phyloP scores from a whole-genome alignment of 2,797 vertebrate genomes.

The Nannoperca australis region DNA sequence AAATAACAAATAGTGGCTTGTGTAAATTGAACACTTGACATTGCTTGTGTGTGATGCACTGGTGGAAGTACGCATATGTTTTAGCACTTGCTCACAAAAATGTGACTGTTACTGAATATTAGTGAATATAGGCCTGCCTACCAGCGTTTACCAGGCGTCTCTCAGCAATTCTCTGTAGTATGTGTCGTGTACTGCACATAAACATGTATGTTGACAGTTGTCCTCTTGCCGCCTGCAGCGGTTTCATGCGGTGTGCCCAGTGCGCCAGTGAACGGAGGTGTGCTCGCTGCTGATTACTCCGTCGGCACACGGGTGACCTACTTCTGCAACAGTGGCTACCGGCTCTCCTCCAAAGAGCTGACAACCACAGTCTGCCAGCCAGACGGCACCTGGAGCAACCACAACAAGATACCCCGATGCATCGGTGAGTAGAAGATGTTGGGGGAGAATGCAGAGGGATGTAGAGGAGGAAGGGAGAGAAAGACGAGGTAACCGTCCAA shows the following conservation, averaged over 20 bases:
- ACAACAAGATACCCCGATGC: slow-evolving; percentile 98
- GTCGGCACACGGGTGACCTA: slow-evolving; percentile 95
- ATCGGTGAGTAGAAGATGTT: slow-evolving; percentile 84
- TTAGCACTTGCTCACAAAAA: slow-evolving; percentile 10
- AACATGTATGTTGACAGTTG: slow-evolving; percentile 47
- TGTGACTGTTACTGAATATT: background rate
- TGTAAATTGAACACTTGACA: background rate
- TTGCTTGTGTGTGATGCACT: background rate
- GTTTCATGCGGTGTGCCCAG: slow-evolving; percentile 97
- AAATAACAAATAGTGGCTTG: background rate
- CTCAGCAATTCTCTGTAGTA: slow-evolving; percentile 21
- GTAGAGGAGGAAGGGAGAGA: slow-evolving; percentile 8
- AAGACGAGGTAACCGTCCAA: slow-evolving; percentile 24
- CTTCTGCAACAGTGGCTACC: slow-evolving; percentile 96
- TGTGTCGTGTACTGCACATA: slow-evolving; percentile 37
- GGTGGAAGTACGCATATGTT: background rate
- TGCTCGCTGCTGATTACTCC: slow-evolving; percentile 96
- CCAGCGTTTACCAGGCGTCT: slow-evolving; percentile 25
- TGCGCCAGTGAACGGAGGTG: slow-evolving; percentile 93
- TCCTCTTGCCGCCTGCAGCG: slow-evolving; percentile 79
- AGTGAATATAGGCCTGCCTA: slow-evolving; percentile 13
- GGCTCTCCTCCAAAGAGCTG: slow-evolving; percentile 96
- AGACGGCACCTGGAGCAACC: slow-evolving; percentile 98
- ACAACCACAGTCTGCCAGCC: slow-evolving; percentile 95
- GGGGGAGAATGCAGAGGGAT: slow-evolving; percentile 8